Evolutionary conservation across 2,888 invertebrate species (phyloP).

Genomic region (Arctia plantaginis): DNA sequence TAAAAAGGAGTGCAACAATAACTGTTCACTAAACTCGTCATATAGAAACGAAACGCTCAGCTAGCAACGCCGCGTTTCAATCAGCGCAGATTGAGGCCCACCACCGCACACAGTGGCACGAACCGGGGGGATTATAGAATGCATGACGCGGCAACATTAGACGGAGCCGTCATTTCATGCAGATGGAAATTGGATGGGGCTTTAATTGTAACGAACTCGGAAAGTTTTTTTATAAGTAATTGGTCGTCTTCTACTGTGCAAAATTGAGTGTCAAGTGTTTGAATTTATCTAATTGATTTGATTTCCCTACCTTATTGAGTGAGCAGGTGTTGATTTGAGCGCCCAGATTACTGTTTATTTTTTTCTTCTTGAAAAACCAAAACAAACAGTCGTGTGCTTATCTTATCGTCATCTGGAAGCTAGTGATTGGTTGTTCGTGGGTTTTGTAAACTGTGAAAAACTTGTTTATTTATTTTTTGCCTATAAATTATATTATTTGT

Average conservation of each 20-base stretch:
- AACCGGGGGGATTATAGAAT: conserved; percentile 70
- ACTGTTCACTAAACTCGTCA: conserved; percentile 36
- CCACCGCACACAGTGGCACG: conserved; percentile 56
- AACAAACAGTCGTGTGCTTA: conserved; percentile 14
- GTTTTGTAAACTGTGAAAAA: conserved; percentile 7
- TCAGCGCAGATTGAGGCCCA: conserved; percentile 77
- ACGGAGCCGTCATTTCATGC: conserved; percentile 70
- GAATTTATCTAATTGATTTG: conserved; percentile 34
- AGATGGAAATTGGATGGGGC: conserved; percentile 75
- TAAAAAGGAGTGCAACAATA: conserved; percentile 18
- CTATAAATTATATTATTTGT: conserved; percentile 16
- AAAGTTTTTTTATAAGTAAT: conserved; percentile 65
- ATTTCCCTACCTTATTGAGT: conserved; percentile 33
- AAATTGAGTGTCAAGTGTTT: conserved; percentile 41
- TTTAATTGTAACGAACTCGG: conserved; percentile 65
- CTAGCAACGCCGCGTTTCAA: conserved; percentile 78
- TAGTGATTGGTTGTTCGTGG: not conserved
- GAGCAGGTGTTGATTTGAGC: conserved; percentile 8
- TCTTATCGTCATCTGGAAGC: not conserved
- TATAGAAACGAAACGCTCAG: conserved; percentile 65
- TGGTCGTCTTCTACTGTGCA: conserved; percentile 46
- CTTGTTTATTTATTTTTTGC: conserved; percentile 5
- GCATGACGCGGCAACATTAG: conserved; percentile 81
- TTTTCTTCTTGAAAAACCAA: conserved; percentile 8
- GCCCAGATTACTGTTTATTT: conserved; percentile 16